Conservation (phyloP, 2,888 invertebrate species). For the Diogma glabrata region DNA sequence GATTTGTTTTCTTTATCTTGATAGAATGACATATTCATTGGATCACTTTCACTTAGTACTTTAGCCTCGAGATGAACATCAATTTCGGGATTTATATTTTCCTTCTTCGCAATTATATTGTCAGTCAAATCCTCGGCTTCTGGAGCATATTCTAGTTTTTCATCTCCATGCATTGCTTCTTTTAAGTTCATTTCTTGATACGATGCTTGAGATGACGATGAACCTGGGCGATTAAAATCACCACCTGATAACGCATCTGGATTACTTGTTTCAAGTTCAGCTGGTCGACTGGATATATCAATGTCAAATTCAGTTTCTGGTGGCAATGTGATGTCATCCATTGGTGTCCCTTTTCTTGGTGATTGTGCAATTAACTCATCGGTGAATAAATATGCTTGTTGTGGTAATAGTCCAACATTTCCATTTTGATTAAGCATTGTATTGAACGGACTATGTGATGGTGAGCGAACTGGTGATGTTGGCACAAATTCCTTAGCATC, state of each 20-base stretch:
- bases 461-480: constrained; percentile 40
- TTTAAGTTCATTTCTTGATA: constrained; percentile 23
- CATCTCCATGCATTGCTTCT: constrained; percentile 24
- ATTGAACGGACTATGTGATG: constrained; percentile 10
- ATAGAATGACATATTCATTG: constrained; percentile 15
- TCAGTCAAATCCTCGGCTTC: constrained; percentile 11
- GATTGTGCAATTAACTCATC: constrained; percentile 52
- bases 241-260: constrained; percentile 21
- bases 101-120: neutral
- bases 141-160: constrained; percentile 22
- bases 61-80: constrained; percentile 1
- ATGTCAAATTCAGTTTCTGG: constrained; percentile 30
- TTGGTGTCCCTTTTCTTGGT: constrained; percentile 50
- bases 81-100: neutral
- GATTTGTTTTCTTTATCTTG: constrained; percentile 15
- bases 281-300: constrained; percentile 32
- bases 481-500: constrained; percentile 80
- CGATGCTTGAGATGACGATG: constrained; percentile 15
- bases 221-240: constrained; percentile 12
- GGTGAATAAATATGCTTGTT: constrained; percentile 14
- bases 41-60: constrained; percentile 15
- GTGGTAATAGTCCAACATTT: neutral
- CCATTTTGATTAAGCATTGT: constrained; percentile 1
- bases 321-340: constrained; percentile 32
- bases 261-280: constrained; percentile 25